Base-by-base conservation (phyloP, 2,113 vertebrate species). In the Corynorhinus townsendii region DNA sequence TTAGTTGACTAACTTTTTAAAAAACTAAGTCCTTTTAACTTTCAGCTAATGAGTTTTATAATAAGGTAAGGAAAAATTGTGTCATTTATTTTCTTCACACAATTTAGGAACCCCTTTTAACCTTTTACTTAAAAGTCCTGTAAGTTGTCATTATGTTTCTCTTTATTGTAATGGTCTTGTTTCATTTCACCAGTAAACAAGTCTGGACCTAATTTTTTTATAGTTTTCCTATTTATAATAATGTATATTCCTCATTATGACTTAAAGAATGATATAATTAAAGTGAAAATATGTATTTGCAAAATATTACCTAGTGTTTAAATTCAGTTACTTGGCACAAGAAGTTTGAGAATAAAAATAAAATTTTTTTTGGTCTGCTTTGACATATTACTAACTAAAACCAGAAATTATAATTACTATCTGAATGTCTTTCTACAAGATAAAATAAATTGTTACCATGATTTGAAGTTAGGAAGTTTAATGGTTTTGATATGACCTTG, bases 401-500 rank as follows among this genome's bases (percentile, higher is more conserved):
- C 80, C 69, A 95, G 76, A 90, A 97, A 95, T 94, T 92, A 40
- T 59, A 94, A 66, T 79, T 93, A 89, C 89, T 94, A 54, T 95
- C 81, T 97, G 91, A 97, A 95, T 81, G n/a, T 33, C 40, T 97
- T 97, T 95, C 94, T 93, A 95, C 81, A 66, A 43, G 71, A 96
- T 96, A 96, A 94, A 95, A 97, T 96, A 0, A 91, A 86, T 82
- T 94, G 81, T 97, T 90, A 93, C 77, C 92, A 26, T 71, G 40
- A 88, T 95, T 97, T 97, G 83, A 95, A 91, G 10, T 26, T 97
- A 72, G 24, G 0, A 0, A 95, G 73, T 93, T 95, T 66, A 94
- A 94, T 96, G 62, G 93, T 97, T 94, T 81, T 93, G 89, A 97
- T 96, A 87, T 97, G 72, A 95, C 33, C 56, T 94, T 89, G 72